Conservation (phyloP, 1,140 invertebrate species). For the Formica selysi region DNA sequence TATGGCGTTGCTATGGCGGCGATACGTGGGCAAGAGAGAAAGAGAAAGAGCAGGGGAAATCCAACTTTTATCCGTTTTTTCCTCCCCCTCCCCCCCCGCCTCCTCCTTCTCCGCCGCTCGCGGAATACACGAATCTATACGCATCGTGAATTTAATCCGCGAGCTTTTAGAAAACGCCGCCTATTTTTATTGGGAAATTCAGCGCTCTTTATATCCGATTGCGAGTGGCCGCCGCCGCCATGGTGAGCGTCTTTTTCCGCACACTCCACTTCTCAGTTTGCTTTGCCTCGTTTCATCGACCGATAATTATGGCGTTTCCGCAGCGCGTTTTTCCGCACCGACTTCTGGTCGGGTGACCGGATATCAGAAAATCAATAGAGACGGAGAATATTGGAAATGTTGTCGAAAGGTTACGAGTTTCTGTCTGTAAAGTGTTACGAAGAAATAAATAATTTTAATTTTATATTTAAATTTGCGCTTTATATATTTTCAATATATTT, state of each 20-base stretch:
- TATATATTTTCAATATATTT: too few species aligned
- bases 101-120: not conserved
- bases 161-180: constrained; percentile 43
- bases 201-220: constrained; percentile 55
- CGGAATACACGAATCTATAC: constrained; percentile 34
- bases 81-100: not conserved
- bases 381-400: not conserved
- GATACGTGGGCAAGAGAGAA: constrained; percentile 20
- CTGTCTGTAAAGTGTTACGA: not conserved
- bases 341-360: constrained; percentile 12
- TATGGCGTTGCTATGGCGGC: constrained; percentile 48
- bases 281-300: not conserved
- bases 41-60: not conserved
- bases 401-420: too few species aligned
- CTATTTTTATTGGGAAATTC: constrained; percentile 61
- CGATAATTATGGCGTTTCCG: constrained; percentile 28
- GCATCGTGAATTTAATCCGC: constrained; percentile 56
- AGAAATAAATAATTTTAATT: not conserved
- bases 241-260: constrained; percentile 2
- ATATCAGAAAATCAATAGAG: constrained; percentile 11
- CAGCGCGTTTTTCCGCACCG: constrained; percentile 4
- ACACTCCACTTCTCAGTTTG: not conserved
- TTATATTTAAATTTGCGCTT: not conserved
- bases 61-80: constrained; percentile 36
- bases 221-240: constrained; percentile 10